Conservation (phyloP, 1,140 invertebrate species). For the Ooceraea biroi region DNA sequence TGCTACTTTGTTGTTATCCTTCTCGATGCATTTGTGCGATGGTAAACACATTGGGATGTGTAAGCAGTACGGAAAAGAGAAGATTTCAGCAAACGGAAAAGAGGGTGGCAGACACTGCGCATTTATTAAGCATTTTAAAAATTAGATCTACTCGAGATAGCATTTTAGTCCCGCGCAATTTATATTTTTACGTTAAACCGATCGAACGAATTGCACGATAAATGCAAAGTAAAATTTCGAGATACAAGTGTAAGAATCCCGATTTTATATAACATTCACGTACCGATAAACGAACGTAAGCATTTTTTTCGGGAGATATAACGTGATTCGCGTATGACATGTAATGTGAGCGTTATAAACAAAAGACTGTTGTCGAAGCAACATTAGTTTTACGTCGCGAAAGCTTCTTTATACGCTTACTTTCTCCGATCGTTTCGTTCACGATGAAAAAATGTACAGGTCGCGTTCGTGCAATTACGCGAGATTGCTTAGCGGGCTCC, state of each 20-base stretch:
- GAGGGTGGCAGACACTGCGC: slow-evolving; percentile 81
- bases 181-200: slow-evolving; percentile 66
- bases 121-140: slow-evolving; percentile 76
- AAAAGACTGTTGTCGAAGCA: neutral
- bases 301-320: slow-evolving; percentile 33
- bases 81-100: slow-evolving; percentile 65
- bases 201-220: slow-evolving; percentile 60
- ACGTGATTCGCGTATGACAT: slow-evolving; percentile 24
- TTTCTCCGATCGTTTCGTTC: slow-evolving; percentile 56
- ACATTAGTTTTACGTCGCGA: slow-evolving; percentile 27
- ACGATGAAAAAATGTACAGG: slow-evolving; percentile 32
- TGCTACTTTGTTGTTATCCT: slow-evolving; percentile 75
- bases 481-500: slow-evolving; percentile 68
- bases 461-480: slow-evolving; percentile 49
- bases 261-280: slow-evolving; percentile 62
- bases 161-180: slow-evolving; percentile 53
- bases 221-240: too few relatives aligned
- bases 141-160: slow-evolving; percentile 63
- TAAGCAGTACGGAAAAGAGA: slow-evolving; percentile 53
- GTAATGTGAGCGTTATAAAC: slow-evolving; percentile 20
- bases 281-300: slow-evolving; percentile 67
- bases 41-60: slow-evolving; percentile 58
- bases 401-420: slow-evolving; percentile 44
- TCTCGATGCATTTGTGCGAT: slow-evolving; percentile 67
- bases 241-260: slow-evolving; percentile 48